Conservation (phyloP, 2,888 invertebrate genomes). For the Hyposoter dolosus region DNA sequence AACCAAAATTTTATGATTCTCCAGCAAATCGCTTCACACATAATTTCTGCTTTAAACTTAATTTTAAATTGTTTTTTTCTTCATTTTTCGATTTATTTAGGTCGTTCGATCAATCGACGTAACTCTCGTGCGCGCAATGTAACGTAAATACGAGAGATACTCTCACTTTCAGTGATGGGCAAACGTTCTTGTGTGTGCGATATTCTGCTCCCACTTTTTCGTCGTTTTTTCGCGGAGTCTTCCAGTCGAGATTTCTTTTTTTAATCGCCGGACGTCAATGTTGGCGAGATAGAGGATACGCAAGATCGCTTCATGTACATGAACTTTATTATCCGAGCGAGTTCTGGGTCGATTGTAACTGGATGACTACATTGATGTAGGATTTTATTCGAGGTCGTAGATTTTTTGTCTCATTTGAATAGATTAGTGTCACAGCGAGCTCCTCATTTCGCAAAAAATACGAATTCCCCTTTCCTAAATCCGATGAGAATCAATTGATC, state of each 20-base stretch:
- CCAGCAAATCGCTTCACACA: neutral
- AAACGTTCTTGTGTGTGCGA: slow-evolving; percentile 24
- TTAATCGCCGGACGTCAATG: slow-evolving; percentile 66
- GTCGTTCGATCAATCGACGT: slow-evolving; percentile 51
- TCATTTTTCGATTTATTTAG: slow-evolving; percentile 42
- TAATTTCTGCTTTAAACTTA: neutral
- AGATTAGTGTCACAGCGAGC: neutral
- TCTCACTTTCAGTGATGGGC: slow-evolving; percentile 64
- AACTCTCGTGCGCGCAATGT: slow-evolving; percentile 47
- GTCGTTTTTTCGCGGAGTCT: slow-evolving; percentile 1
- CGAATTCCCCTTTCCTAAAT: neutral
- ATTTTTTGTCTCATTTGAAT: neutral
- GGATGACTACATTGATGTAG: slow-evolving; percentile 30
- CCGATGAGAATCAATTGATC: neutral
- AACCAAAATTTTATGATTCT: neutral
- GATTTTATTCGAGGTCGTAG: neutral
- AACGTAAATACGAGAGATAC: slow-evolving; percentile 58
- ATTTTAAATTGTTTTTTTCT: slow-evolving; percentile 1
- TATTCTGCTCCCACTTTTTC: slow-evolving; percentile 13
- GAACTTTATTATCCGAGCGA: slow-evolving; percentile 70
- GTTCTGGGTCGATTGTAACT: slow-evolving; percentile 74
- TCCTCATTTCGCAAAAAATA: neutral
- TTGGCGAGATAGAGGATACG: slow-evolving; percentile 61
- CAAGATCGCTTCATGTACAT: slow-evolving; percentile 56
- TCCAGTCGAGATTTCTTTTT: slow-evolving; percentile 47